Conservation (phyloP, 2,113 vertebrate species). For the Phaetusa simplex region DNA sequence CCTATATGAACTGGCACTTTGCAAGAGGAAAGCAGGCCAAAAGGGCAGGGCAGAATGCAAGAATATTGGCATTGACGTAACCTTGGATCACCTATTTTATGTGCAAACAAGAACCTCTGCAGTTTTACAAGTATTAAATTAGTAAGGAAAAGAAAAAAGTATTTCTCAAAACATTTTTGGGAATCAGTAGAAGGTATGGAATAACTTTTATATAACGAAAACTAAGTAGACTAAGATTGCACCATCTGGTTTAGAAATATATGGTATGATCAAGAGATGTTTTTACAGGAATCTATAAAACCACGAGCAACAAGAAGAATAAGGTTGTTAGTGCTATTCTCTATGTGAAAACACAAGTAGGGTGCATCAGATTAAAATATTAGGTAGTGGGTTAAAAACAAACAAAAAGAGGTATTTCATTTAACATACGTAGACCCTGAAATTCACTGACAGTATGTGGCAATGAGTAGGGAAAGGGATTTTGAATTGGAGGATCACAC, state of each 20-base stretch:
- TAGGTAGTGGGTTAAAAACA: background rate
- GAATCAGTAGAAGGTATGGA: background rate
- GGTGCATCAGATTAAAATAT: background rate
- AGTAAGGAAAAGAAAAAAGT: background rate
- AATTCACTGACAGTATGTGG: background rate
- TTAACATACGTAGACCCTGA: background rate
- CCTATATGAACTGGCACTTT: background rate
- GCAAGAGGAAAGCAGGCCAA: background rate
- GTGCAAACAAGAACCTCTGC: background rate
- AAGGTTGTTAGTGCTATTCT: background rate
- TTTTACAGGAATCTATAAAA: background rate
- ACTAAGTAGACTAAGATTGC: background rate
- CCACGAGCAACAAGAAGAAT: background rate
- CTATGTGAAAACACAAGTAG: background rate
- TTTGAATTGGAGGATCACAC: background rate
- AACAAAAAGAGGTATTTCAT: background rate
- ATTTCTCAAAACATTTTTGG: background rate
- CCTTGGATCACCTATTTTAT: background rate
- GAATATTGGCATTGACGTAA: background rate
- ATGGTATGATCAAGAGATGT: background rate
- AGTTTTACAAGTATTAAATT: background rate
- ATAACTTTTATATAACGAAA: background rate
- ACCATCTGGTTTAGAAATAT: background rate
- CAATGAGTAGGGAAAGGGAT: background rate
- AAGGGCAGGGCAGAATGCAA: background rate